Base-by-base conservation (phyloP, 1,140 invertebrate species). In the Halictus rubicundus region DNA sequence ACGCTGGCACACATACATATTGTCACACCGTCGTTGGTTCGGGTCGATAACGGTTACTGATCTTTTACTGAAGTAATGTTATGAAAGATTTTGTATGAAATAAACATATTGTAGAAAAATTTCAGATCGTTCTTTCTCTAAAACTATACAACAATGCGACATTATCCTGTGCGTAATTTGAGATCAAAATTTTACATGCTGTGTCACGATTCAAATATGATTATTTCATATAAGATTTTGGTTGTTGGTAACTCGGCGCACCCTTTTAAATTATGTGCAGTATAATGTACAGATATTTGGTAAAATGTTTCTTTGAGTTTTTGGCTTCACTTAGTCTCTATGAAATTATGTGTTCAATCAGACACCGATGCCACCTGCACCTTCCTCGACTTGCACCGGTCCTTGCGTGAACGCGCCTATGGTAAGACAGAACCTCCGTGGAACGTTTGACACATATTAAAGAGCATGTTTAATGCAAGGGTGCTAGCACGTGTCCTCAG, bases 401-500 rank as follows among this genome's bases (percentile, higher is more conserved):
- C 79, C 88, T 60, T 91, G 88, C 57, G 83, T 81, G 60, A 88
- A 75, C 16, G 84, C 80, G 59, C 80, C 86, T 16, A 88, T 87
- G 84, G 89, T 90, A 85, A 88, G 78, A 66, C 3, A 80, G 12
- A 63, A 68, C 25, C 46, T 39, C 27, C 57, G 69, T 6, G 27
- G 66, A 23, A 57, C 76, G 66, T 84, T 77, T 32, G 57, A 65
- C 57, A 65, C 12, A 10, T 65, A 68, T 75, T 79, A 71, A 80
- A 63, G 32, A 16, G 19, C 10, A 7, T 63, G 4, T 77, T 81
- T 80, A 5, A 80, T 46, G 16, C 46, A 75, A 89, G 88, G 85
- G 83, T 39, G 70, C 54, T 46, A 89, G 79, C 72, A 81, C 73
- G 60, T 86, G 82, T 81, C 68, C 85, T 42, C 91, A 93, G 81